phyloP scores from a whole-genome alignment of 1,140 invertebrate species.

The Ceratina australensis region DNA sequence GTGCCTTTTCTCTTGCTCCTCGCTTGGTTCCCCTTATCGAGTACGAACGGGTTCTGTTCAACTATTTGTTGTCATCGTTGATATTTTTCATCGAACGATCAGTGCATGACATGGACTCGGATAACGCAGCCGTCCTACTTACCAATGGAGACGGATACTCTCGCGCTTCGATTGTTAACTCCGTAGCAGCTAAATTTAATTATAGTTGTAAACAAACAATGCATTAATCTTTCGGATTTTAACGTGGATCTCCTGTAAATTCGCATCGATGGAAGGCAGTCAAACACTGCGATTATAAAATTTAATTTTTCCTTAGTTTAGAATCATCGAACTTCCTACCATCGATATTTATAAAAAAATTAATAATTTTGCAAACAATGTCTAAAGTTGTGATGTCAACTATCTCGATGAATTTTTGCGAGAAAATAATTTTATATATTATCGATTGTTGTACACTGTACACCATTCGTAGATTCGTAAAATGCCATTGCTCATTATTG shows the following conservation, averaged over 20 bases:
- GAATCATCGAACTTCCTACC: not conserved
- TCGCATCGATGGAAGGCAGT: not conserved
- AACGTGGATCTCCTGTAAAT: no score
- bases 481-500: no score
- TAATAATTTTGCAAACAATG: not conserved
- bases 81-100: conserved; percentile 9
- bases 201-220: not conserved
- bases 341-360: not conserved
- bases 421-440: not conserved
- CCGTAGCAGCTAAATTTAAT: not conserved
- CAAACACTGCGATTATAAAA: conserved; percentile 30
- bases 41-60: not conserved
- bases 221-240: not conserved
- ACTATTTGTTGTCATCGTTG: conserved; percentile 8
- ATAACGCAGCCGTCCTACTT: conserved; percentile 20
- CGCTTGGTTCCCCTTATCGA: not conserved
- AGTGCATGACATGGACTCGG: conserved; percentile 9
- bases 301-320: not conserved
- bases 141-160: not conserved
- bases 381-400: not conserved
- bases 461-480: no score
- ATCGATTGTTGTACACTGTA: no score
- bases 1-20: no score
- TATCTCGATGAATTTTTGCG: not conserved
- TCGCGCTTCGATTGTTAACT: not conserved